A percentile compares a stretch with the other conserved stretches of the same genome.
Conservation (phyloP, 92 coral and sea anemone species). For the Palythoa heliodiscus region DNA sequence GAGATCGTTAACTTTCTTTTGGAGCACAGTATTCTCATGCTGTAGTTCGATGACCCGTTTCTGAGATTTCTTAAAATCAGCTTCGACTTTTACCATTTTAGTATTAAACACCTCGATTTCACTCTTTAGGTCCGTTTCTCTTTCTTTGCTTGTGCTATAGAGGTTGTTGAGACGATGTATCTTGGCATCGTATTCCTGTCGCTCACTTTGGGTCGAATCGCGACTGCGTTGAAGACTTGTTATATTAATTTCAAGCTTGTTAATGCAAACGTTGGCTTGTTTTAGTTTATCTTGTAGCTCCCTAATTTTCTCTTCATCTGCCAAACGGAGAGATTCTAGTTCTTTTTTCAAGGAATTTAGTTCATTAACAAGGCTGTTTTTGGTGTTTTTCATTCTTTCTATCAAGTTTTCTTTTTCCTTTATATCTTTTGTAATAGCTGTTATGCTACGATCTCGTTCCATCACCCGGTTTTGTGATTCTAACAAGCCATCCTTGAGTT, state of each 20-base stretch:
- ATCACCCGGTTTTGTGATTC: conserved; percentile 72
- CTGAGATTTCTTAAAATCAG: conserved; percentile 80
- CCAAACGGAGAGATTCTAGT: conserved; percentile 77
- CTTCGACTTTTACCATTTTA: conserved; percentile 65
- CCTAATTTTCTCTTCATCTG: conserved; percentile 81
- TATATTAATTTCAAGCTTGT: conserved; percentile 73
- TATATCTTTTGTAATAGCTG: conserved; percentile 73
- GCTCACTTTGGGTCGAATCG: conserved; percentile 73
- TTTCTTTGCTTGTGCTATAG: conserved; percentile 79
- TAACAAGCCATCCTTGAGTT: conserved; percentile 76
- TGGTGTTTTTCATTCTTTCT: conserved; percentile 76
- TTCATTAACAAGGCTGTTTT: conserved; percentile 70
- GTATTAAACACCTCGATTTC: conserved; percentile 81
- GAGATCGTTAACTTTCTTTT: conserved; percentile 73
- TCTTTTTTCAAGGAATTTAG: conserved; percentile 76
- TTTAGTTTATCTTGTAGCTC: conserved; percentile 85
- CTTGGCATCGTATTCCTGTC: conserved; percentile 69
- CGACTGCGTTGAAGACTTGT: conserved; percentile 70
- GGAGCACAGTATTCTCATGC: conserved; percentile 65
- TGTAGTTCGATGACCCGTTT: conserved; percentile 82
- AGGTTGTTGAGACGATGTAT: conserved; percentile 78
- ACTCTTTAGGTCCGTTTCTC: conserved; percentile 81
- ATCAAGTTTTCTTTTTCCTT: conserved; percentile 76
- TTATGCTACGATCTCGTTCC: conserved; percentile 79
- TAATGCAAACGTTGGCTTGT: conserved; percentile 66